Percentiles rank a stretch among this genome's conserved stretches.
Conservation (phyloP, 2,113 vertebrate genomes). For the Gracilinanus agilis region DNA sequence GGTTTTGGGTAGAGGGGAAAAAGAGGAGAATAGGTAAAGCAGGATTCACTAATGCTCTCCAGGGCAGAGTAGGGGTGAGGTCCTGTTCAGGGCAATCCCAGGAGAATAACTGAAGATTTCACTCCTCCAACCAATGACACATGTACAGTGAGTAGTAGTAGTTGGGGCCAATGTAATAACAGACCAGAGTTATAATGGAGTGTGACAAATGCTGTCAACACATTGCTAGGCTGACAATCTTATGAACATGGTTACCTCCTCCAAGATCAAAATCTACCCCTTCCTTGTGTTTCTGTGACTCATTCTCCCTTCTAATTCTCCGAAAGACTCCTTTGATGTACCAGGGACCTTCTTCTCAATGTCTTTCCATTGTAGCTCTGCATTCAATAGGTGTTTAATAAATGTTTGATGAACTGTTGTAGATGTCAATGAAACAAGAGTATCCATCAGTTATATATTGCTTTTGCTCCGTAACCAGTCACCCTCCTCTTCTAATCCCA, state of each 20-base stretch:
- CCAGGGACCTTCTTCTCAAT: background rate
- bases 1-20: background rate
- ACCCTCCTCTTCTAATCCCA: background rate
- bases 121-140: background rate
- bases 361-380: too few relatives aligned
- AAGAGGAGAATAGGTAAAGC: background rate
- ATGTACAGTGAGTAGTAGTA: background rate
- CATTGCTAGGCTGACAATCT: background rate
- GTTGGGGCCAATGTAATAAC: background rate
- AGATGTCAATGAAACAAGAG: too few relatives aligned
- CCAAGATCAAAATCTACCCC: background rate
- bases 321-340: background rate
- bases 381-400: too few relatives aligned
- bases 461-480: background rate
- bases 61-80: background rate
- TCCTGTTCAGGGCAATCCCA: background rate
- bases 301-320: background rate
- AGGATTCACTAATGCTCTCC: too few relatives aligned
- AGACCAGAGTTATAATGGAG: background rate
- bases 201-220: too few relatives aligned
- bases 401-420: too few relatives aligned
- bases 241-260: background rate
- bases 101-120: background rate
- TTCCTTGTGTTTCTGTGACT: background rate
- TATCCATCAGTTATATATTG: background rate